Evolutionary conservation across 2,797 vertebrate genomes (phyloP).

Genomic region (Phyllotis vaccarum): DNA sequence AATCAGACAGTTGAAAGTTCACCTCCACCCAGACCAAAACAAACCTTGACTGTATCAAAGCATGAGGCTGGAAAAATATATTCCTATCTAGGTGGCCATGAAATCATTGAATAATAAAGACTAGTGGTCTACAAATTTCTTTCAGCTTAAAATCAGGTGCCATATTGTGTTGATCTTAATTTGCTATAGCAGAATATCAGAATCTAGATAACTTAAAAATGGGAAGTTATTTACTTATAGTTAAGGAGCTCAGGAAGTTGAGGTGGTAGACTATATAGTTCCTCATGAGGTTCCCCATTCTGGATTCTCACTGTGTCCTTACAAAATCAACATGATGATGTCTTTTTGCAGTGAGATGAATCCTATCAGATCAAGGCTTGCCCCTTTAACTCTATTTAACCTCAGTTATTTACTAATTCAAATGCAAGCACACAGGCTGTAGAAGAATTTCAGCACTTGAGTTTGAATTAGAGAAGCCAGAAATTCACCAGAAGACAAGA

Average conservation of each 20-base stretch:
- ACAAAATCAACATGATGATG: rapidly evolving
- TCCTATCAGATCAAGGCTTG: neutral
- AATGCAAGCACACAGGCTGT: neutral
- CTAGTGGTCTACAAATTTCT: neutral
- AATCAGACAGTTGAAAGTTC: neutral
- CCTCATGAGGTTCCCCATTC: neutral
- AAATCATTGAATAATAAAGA: neutral
- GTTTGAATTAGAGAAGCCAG: neutral
- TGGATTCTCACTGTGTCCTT: neutral
- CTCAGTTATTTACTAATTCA: neutral
- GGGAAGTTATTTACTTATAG: neutral
- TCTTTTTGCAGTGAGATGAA: neutral
- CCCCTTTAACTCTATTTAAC: neutral
- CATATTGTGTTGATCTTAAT: neutral
- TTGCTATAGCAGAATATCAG: neutral
- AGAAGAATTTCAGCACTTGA: neutral
- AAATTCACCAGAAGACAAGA: neutral
- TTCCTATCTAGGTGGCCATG: neutral
- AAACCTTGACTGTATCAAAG: neutral
- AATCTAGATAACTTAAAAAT: neutral
- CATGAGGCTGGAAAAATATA: neutral
- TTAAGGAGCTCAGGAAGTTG: neutral
- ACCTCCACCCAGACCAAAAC: neutral
- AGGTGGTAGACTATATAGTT: neutral
- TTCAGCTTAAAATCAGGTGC: neutral